Conservation (phyloP, 2,797 vertebrate genomes). For the Lepus townsendii region DNA sequence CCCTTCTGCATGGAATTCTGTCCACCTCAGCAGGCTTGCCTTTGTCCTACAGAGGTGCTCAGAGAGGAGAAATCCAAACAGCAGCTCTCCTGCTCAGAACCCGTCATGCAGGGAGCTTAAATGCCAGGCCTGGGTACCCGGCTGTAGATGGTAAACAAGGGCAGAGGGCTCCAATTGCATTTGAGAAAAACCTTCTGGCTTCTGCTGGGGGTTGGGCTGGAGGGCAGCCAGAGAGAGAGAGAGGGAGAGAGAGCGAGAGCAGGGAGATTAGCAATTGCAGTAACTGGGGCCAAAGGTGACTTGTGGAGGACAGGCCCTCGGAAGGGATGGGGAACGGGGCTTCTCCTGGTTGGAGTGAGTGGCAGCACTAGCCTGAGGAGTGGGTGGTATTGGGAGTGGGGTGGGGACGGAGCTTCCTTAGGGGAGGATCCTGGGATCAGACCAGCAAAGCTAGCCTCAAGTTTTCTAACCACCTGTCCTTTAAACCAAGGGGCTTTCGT, state of each 20-base stretch:
- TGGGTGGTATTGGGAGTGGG: accelerated
- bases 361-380: not conserved
- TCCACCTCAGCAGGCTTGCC: not conserved
- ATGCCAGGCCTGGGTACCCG: not conserved
- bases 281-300: not conserved
- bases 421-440: not conserved
- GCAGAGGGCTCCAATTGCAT: not conserved
- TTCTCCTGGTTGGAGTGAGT: not conserved
- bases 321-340: not conserved
- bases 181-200: constrained; percentile 11
- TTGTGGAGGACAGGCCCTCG: not conserved
- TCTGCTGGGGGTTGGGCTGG: not conserved
- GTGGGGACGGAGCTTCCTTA: not conserved
- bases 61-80: not conserved
- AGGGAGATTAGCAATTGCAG: not conserved
- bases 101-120: not conserved
- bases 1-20: not conserved
- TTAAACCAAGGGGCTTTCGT: not conserved
- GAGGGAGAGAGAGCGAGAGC: not conserved
- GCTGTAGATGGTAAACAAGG: not conserved
- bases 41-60: not conserved
- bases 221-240: not conserved
- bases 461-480: not conserved
- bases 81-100: not conserved
- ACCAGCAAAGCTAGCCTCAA: not conserved